phyloP scores from a whole-genome alignment of 2,888 invertebrate species.

The Xanthostigma xanthostigma region DNA sequence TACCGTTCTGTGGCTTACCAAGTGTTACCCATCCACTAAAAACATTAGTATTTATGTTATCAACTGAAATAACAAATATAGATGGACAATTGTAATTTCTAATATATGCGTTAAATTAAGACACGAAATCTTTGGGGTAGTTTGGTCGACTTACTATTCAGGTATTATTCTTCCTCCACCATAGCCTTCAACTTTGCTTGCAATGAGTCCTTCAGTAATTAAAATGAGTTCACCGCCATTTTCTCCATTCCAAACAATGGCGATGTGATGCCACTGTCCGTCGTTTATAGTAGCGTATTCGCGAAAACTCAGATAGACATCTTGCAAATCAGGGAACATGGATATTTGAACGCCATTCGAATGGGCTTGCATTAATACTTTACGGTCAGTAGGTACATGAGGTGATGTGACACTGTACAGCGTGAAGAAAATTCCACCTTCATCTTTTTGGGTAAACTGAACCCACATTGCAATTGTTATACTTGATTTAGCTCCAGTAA shows the following conservation, averaged over 20 bases:
- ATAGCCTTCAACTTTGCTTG: constrained; percentile 82
- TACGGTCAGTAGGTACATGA: constrained; percentile 59
- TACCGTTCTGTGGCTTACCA: constrained; percentile 74
- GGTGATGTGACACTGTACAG: constrained; percentile 78
- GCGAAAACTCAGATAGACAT: constrained; percentile 78
- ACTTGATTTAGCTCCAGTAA: constrained; percentile 57
- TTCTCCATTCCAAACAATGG: constrained; percentile 85
- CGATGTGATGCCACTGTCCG: constrained; percentile 93
- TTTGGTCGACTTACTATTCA: constrained; percentile 48
- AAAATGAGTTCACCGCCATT: constrained; percentile 75
- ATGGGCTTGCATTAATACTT: constrained; percentile 79
- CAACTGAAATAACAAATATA: constrained; percentile 5
- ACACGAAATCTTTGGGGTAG: not conserved
- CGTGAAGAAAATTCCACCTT: constrained; percentile 86
- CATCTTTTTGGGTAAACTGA: constrained; percentile 81
- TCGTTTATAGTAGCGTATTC: constrained; percentile 90
- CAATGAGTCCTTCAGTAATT: constrained; percentile 90
- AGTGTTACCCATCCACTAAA: constrained; percentile 81
- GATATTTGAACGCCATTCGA: constrained; percentile 88
- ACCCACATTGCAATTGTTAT: constrained; percentile 93
- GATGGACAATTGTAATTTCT: not conserved
- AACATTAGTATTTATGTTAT: constrained; percentile 10
- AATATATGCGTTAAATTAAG: not conserved
- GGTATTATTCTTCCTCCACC: constrained; percentile 69
- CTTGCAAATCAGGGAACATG: constrained; percentile 73